phyloP scores from a whole-genome alignment of 2,797 vertebrate species.

The Urocyon cinereoargenteus region DNA sequence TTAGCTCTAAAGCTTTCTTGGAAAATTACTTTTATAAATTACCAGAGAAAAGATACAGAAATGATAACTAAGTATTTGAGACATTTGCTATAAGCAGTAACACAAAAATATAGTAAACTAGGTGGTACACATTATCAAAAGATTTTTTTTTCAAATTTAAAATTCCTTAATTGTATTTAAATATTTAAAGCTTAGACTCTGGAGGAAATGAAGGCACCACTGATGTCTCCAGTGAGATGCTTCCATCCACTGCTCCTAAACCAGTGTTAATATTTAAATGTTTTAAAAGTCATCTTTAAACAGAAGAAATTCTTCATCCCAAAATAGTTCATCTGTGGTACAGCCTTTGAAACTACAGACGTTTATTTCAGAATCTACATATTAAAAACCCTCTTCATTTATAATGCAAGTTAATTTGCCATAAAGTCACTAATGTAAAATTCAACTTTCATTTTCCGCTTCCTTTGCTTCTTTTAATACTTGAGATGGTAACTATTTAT shows the following conservation, averaged over 20 bases:
- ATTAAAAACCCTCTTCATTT: not conserved
- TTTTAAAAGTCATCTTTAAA: slow-evolving; percentile 43
- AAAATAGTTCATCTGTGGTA: not conserved
- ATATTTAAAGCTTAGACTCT: slow-evolving; percentile 47
- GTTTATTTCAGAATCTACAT: slow-evolving; percentile 25
- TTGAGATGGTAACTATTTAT: not conserved
- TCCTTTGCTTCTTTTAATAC: slow-evolving; percentile 26
- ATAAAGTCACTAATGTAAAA: not conserved
- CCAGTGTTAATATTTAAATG: slow-evolving; percentile 17
- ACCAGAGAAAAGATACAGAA: not conserved
- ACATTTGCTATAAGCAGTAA: not conserved
- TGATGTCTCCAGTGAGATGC: not conserved
- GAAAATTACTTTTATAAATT: slow-evolving; percentile 52
- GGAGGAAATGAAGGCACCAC: not conserved
- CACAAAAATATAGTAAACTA: slow-evolving; percentile 49
- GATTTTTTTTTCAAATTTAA: slow-evolving; percentile 46
- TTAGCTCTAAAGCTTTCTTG: not conserved
- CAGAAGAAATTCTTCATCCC: not conserved
- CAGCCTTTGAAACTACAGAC: not conserved
- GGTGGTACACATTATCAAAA: slow-evolving; percentile 53
- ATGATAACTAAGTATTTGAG: not conserved
- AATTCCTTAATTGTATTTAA: slow-evolving; percentile 56
- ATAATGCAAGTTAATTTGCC: not conserved
- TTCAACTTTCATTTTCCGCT: not conserved
- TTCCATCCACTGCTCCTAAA: slow-evolving; percentile 15